Evolutionary conservation across 37 sponge, comb jelly and placozoan genomes (phyloP), one percentile per base, ranked within the genome.

Genomic region (Chondrilla cf. caribensis): DNA sequence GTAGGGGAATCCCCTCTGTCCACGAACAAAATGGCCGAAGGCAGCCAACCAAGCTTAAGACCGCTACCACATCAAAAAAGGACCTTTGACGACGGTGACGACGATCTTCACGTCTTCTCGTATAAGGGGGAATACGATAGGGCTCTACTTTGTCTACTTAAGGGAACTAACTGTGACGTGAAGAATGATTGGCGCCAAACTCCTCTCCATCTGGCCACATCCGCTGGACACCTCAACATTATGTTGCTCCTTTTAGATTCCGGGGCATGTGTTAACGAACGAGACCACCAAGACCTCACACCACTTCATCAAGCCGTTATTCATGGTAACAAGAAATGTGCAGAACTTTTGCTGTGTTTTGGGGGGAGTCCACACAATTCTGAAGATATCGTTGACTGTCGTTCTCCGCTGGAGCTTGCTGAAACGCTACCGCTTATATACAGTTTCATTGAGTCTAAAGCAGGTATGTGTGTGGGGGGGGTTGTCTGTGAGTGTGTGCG

Each of bases 241-340:
- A 88, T 92, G 87, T 36, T 92, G 70, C 47, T 92, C 2, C 82
- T 92, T 38, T 62, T 92, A 40, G 93, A 92, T 42, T 62, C 84
- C n/a, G 83, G 86, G 15, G 86, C 93, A 3, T 39, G 78, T 38
- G 93, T 92, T 31, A 92, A 92, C 43, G 82, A 77, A 15, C 24
- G 29, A 2, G 93, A 92, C 81, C 83, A 86, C 58, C 81, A 92
- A 60, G 51, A 55, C 78, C 58, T 86, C 8, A 88, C 93, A 55
- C 93, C 93, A 57, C 83, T 92, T 0, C 89, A 92, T 58, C 89
- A 88, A 17, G 89, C 93, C 0, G 79, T 92, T 36, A 86, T 92
- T 15, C 86, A 86, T 37, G 84, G 84, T 22, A 92, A 88, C 36
- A 76, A 43, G 42, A 71, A 92, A 28, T 79, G 86, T 3, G 70